Base-by-base conservation (phyloP, 2,888 invertebrate genomes). In the Aleiodes leptofemur region DNA sequence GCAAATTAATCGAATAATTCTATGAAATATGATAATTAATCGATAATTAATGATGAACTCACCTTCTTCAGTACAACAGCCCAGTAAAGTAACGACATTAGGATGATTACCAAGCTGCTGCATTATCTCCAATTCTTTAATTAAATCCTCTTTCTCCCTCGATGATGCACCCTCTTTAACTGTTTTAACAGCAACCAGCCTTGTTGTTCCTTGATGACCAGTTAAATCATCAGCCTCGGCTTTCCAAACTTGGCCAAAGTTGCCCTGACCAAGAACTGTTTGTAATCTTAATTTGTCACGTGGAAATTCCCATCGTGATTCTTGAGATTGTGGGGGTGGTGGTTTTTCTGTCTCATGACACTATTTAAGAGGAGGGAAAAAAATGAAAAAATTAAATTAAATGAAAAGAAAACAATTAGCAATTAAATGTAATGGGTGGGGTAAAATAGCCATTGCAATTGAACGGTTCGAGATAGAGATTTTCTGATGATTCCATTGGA, bases 171-270 rank as follows among this genome's bases (percentile, higher is more conserved):
- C 94, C 81, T 95, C 95, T 85, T 96, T 94, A 72, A 95, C 94
- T 9, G 94, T 95, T 88, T 96, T 96, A 7, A 96, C 96, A 4
- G 96, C 96, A n/a, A 96, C 96, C 77, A 95, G 92, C 75, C 95
- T 91, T 23, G 95, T 95, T 77, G 95, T 91, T 0, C 95, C 95
- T 80, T 94, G 93, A 84, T 95, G 95, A 0, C 94, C 95, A 64
- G 93, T 93, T 73, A 96, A 90, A 84, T 95, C 95, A 82, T 95
- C 95, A 0, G 96, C 96, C 88, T 96, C 95, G 4, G 96, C 96
- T 90, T 95, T 95, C 95, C 96, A 96, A 16, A 94, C 94, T 92
- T 94, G 95, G 31, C 96, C 96, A 87, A 96, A 96, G 89, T 96
- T 95, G 50, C 96, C 96, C 90, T 96, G 95, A 7, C 96, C 96